Base-by-base conservation (phyloP, 2,113 vertebrate species). In the Syngnathoides biaculeatus region DNA sequence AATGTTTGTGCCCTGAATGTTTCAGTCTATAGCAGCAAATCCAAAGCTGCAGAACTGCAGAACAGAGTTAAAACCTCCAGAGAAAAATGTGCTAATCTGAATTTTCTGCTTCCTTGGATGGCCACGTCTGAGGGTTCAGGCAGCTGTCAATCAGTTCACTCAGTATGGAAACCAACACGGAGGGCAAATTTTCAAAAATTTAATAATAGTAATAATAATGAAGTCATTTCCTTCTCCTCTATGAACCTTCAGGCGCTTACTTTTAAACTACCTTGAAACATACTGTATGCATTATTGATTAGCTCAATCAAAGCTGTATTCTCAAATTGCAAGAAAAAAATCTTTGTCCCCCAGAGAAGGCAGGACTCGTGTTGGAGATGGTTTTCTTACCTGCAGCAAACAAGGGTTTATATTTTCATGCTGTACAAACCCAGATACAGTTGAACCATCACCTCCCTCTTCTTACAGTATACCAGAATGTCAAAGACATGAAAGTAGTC, bases 91-190 rank as follows among this genome's bases (percentile, higher is more conserved):
- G 74, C 74, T 58, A 71, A 69, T 72, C 45, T 63, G n/a, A 82
- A 79, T 86, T 74, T 85, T 85, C 81, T 64, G 70, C 70, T 55
- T 82, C 71, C 68, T 73, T 72, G 84, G 80, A 81, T 86, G 74
- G 67, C 35, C 42, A 59, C 55, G 13, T 74, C 67, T 8, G 47
- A 86, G 71, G 70, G 20, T 59, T 69, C 63, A 1, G 42, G 65
- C 56, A 3, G 60, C 67, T 71, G 68, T 70, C 57, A 81, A 77
- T 84, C 50, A 26, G 15, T 50, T 9, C 1, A 65, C 65, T 60
- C 65, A 55, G 42, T 26, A 20, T 8, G 8, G 27, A 72, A 75
- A 74, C 67, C 40, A 62, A 65, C 39, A 79, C 40, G 45, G 62
- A 77, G 55, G 12, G 61, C 53, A 71, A 11, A 22, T 11, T 53